These are phyloP conservation scores for Triplophysa rosa DNA, from an alignment of 2,113 vertebrate genomes.

Conservation along the genomic window DNA sequence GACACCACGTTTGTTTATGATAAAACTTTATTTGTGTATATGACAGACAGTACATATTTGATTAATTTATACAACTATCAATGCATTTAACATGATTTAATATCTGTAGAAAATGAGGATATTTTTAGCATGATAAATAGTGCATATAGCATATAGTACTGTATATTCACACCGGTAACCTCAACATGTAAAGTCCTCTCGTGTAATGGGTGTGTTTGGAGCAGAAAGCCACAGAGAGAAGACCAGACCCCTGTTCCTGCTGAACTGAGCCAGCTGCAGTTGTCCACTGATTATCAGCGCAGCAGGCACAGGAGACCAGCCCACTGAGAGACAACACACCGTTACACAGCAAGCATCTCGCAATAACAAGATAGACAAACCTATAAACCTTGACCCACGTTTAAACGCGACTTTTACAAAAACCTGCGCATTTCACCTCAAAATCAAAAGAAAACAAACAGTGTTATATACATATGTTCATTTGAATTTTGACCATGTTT, in stretches of 20 bases:
- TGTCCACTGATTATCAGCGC: slow-evolving; percentile 92
- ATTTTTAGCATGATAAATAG: background rate
- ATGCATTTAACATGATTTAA: too few species aligned
- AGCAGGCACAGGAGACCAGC: slow-evolving; percentile 91
- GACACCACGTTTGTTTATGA: too few species aligned
- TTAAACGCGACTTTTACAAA: too few species aligned
- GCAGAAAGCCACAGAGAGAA: slow-evolving; percentile 49
- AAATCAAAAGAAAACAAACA: background rate
- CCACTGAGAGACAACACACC: slow-evolving; percentile 58
- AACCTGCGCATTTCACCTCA: too few species aligned
- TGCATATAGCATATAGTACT: background rate
- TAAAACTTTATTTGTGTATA: too few species aligned
- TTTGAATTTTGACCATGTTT: background rate
- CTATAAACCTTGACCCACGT: too few species aligned
- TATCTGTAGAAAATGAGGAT: background rate
- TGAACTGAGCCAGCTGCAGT: slow-evolving; percentile 83
- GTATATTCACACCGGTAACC: background rate
- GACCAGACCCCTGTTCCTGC: slow-evolving; percentile 79
- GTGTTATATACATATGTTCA: slow-evolving; percentile 2
- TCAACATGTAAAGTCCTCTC: background rate
- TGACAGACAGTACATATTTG: background rate
- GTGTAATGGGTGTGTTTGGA: slow-evolving; percentile 28
- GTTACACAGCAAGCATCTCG: background rate
- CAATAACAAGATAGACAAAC: too few species aligned
- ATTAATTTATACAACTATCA: too few species aligned